Conservation (phyloP, 2,888 invertebrate species). For the Neoscelio sp. region DNA sequence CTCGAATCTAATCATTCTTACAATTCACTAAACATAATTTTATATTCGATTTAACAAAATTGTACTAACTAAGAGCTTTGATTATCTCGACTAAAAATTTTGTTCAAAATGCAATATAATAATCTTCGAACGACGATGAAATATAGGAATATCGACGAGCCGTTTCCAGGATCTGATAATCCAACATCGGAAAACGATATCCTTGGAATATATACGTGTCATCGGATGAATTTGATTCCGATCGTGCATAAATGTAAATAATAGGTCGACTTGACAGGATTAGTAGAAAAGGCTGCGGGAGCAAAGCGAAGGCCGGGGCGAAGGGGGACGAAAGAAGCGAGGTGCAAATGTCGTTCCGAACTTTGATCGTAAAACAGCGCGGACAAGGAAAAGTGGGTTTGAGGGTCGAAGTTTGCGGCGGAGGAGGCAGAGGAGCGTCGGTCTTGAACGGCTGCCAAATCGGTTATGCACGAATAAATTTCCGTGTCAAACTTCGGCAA, state of each 20-base stretch:
- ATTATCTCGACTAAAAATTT: too few species aligned
- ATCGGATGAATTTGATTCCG: slow-evolving; percentile 33
- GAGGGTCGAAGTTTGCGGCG: slow-evolving; percentile 55
- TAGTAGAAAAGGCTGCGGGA: slow-evolving; percentile 45
- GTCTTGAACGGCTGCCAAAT: slow-evolving; percentile 81
- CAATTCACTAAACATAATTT: too few species aligned
- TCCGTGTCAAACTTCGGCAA: slow-evolving; percentile 79
- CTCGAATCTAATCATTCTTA: too few species aligned
- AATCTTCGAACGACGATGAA: too few species aligned
- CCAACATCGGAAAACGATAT: slow-evolving; percentile 25
- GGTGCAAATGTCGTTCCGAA: slow-evolving; percentile 80
- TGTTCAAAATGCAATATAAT: too few species aligned
- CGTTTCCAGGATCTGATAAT: too few species aligned
- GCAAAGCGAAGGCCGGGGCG: slow-evolving; percentile 2
- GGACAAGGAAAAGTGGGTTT: slow-evolving; percentile 62
- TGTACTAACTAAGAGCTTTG: too few species aligned
- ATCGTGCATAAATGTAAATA: slow-evolving; percentile 59
- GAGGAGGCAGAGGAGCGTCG: slow-evolving; percentile 70
- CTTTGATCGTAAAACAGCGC: slow-evolving; percentile 80
- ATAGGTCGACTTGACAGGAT: slow-evolving; percentile 56
- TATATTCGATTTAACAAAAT: too few species aligned
- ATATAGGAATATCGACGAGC: too few species aligned
- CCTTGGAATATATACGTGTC: slow-evolving; percentile 9
- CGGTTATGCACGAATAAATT: slow-evolving; percentile 82
- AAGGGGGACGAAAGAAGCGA: slow-evolving; percentile 67